These are phyloP conservation scores for Odontomyia ornata DNA, from an alignment of 2,888 invertebrate species.

Conservation along the genomic window DNA sequence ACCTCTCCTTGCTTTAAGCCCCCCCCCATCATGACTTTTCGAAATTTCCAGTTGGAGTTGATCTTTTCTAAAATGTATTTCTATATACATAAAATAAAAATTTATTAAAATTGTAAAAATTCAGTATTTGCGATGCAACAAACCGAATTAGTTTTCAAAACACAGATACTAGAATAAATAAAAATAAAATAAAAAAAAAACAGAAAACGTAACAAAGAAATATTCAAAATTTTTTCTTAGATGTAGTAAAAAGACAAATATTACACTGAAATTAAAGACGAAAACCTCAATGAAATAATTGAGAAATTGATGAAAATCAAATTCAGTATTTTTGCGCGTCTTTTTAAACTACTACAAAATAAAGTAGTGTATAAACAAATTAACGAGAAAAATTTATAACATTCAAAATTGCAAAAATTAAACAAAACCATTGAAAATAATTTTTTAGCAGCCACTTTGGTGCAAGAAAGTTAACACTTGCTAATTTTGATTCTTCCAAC, in stretches of 20 bases:
- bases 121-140: no score
- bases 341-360: background rate
- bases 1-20: no score
- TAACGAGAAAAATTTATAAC: background rate
- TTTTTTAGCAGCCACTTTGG: background rate
- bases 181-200: background rate
- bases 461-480: no score
- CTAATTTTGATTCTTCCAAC: no score
- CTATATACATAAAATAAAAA: no score
- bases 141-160: background rate
- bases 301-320: background rate
- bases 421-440: background rate
- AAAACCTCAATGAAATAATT: background rate
- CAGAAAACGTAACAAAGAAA: background rate
- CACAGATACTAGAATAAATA: background rate
- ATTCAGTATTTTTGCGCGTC: conserved; percentile 17
- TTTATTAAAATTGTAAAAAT: no score
- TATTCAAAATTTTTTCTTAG: background rate
- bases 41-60: no score
- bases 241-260: background rate
- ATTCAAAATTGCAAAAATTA: background rate
- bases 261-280: conserved; percentile 24
- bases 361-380: background rate
- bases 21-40: no score
- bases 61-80: no score